A percentile compares a stretch with the other conserved stretches of the same genome.
Conservation (phyloP, 2,113 vertebrate genomes). For the Colinus virginianus region DNA sequence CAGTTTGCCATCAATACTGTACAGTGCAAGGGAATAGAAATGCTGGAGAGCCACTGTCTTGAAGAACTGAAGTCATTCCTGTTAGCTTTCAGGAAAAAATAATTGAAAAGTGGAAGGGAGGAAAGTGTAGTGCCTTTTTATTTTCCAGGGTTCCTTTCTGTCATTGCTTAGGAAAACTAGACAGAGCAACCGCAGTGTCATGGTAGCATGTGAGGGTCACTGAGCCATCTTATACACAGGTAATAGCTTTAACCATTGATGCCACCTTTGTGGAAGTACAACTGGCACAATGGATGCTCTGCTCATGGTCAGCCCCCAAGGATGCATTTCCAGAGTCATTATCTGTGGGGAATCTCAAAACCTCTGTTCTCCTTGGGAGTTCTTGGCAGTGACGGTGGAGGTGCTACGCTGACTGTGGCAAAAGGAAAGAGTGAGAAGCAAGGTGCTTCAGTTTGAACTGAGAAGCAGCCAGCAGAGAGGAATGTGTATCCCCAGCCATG, state of each 20-base stretch:
- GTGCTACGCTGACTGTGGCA: not conserved
- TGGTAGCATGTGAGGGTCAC: rapidly evolving
- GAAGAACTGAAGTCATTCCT: not conserved
- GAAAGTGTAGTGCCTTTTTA: not conserved
- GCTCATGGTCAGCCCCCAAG: not conserved
- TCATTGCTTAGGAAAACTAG: not conserved
- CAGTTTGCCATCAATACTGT: rapidly evolving
- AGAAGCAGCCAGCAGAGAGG: not conserved
- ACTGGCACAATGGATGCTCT: not conserved
- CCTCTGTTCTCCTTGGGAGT: not conserved
- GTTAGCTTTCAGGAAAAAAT: not conserved
- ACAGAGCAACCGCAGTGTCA: not conserved
- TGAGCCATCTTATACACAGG: not conserved
- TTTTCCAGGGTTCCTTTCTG: not conserved
- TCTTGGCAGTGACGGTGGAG: not conserved
- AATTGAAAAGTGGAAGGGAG: not conserved
- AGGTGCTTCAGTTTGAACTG: not conserved
- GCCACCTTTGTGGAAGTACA: not conserved
- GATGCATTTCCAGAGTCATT: not conserved
- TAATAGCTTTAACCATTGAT: not conserved
- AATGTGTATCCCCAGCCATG: not conserved
- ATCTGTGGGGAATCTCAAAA: not conserved
- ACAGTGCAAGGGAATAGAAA: not conserved
- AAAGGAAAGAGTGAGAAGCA: not conserved
- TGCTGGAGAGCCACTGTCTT: not conserved